Evolutionary conservation across 1,140 invertebrate species (phyloP).

Genomic region (Rhagoletis pomonella): DNA sequence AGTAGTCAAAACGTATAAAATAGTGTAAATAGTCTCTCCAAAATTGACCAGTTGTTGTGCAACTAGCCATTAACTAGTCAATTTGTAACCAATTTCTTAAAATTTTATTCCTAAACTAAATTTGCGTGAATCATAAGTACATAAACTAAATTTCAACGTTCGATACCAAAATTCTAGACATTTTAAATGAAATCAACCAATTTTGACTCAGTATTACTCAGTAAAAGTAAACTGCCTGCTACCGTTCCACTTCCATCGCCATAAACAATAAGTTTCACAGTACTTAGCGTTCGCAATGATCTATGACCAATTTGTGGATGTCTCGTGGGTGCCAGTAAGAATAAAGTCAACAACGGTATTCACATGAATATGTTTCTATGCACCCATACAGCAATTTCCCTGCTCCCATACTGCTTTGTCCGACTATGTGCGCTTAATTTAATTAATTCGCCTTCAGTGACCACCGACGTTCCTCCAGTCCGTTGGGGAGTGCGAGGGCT

Average conservation of each 20-base stretch:
- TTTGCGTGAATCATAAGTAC: too few species aligned
- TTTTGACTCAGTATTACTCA: too few species aligned
- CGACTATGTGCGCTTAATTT: conserved; percentile 15
- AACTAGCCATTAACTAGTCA: too few species aligned
- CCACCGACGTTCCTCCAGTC: background rate
- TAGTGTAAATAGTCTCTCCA: too few species aligned
- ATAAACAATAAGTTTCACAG: background rate
- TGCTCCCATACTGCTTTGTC: background rate
- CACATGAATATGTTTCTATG: background rate
- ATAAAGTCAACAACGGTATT: background rate
- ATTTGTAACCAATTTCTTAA: too few species aligned
- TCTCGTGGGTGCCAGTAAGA: background rate
- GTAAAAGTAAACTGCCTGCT: background rate
- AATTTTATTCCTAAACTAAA: too few species aligned
- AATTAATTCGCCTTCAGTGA: conserved; percentile 4
- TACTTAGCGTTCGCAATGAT: background rate
- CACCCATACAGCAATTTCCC: background rate
- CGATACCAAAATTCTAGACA: too few species aligned
- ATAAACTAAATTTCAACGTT: too few species aligned
- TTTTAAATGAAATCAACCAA: too few species aligned
- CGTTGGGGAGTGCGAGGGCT: too few species aligned
- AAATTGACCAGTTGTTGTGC: too few species aligned
- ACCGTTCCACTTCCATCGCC: background rate
- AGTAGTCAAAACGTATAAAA: too few species aligned
- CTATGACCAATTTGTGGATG: background rate